Base-by-base conservation (phyloP, 2,113 vertebrate species). In the Triplophysa rosa region DNA sequence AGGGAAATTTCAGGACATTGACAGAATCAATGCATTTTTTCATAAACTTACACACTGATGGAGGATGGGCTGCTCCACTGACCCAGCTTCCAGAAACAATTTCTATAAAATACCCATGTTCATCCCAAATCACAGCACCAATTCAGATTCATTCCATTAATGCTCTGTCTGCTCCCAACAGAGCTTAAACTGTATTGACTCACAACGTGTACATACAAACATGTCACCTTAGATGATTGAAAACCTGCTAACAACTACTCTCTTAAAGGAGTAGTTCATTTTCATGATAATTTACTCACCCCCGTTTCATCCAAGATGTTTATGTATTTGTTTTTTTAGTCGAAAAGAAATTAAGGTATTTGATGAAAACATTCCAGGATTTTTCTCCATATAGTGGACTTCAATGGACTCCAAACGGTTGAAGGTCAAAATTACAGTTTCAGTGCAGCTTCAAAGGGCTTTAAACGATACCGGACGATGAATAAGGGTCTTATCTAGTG, bases 81-180 rank as follows among this genome's bases (percentile, higher is more conserved):
- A 79, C 59, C 80, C 67, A 78, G 64, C 75, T 75, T 78, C 56
- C 40, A 37, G 8, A 64, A 64, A 54, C 23, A 56, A 63, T 63
- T 75, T 63, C 40, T 59, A 59, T 49, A 61, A 72, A 69, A 9
- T 33, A 19, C 33, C 65, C 75, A 56, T 24, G 47, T 58, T 67
- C 62, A 52, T 74, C 37, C 71, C 29, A 37, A 56, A 64, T 59
- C 40, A 49, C 29, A 62, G 24, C 12, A 63, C 40, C 6, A 1
- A 45, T 49, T 75, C 72, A 47, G 23, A 63, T 29, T 75, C n/a
- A n/a, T n/a, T 75, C 42, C 40, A 75, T 63, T 42, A 62, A 74
- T 45, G 4, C 17, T 4, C 10, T 13, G 40, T 62, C 21, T 47
- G 72, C 26, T 37, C 40, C 72, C 40, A 75, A 73, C 2, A 49